A percentile compares a stretch with the other conserved stretches of the same genome.
Evolutionary conservation across 2,113 vertebrate genomes (phyloP).

Genomic region (Cryptotis parvus): DNA sequence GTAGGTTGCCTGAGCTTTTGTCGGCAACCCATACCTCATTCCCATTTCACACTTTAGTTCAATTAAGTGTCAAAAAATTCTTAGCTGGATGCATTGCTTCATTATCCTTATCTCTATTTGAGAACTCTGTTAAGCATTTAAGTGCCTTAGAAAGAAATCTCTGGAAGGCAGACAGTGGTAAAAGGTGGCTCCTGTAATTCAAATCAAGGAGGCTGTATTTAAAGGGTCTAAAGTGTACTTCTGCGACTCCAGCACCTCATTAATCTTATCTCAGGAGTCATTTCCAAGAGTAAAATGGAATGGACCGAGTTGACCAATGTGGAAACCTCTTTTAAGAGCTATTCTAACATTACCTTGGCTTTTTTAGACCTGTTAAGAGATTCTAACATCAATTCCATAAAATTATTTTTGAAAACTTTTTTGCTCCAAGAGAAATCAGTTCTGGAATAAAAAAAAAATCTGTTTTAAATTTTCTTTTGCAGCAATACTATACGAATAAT

Average conservation of each 20-base stretch:
- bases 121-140: slow-evolving; percentile 7
- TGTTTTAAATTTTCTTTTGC: slow-evolving; percentile 20
- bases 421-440: slow-evolving; percentile 24
- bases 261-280: slow-evolving; percentile 38
- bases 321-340: slow-evolving; percentile 8
- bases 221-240: neutral
- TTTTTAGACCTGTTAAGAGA: slow-evolving; percentile 1
- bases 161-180: neutral
- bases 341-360: slow-evolving; percentile 18
- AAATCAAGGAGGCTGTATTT: slow-evolving; percentile 8
- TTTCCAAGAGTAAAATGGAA: slow-evolving; percentile 34
- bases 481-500: slow-evolving; percentile 8
- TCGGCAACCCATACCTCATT: neutral
- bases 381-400: neutral
- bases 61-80: neutral
- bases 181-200: neutral
- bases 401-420: neutral
- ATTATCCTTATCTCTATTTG: neutral
- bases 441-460: too few species aligned
- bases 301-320: neutral
- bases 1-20: neutral
- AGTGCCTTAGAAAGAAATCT: neutral
- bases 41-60: neutral
- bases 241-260: neutral
- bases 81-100: neutral